Base-by-base conservation (phyloP, 1,140 invertebrate genomes). In the Nebria ingens region DNA sequence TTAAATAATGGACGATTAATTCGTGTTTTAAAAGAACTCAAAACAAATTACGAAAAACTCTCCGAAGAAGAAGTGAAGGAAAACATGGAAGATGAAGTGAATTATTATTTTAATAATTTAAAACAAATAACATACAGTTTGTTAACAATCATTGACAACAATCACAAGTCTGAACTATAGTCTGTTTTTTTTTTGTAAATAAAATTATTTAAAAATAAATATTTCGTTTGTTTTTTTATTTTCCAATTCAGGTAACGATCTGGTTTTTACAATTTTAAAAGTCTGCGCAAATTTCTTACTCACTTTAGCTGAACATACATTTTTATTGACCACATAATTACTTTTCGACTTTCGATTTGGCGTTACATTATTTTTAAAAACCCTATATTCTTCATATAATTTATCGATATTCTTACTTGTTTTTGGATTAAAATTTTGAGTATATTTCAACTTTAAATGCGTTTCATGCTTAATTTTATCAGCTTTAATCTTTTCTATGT, bases 1-100 rank as follows among this genome's bases (percentile, higher is more conserved):
- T 63, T 60, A 52, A 56, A 60, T 15, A 61, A 55, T 42, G 56
- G 61, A 21, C 25, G 62, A 21, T 52, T 65, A 13, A 17, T 45
- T 12, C 56, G 29, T 22, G 34, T 64, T 49, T 2, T 66, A 62
- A 49, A 21, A 52, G 19, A 53, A 55, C 17, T 58, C 60, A 40
- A 51, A 20, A 23, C 21, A 51, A 21, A 49, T 45, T 42, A 42
- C 2, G 9, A 2, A 22, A 11, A 38, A 57, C 20, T 38, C 9
- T 42, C 20, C 17, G n/a, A n/a, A n/a, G n/a, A n/a, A n/a, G n/a
- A n/a, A n/a, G 23, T 57, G 9, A 49, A 52, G n/a, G 34, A 57
- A 40, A 42, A 51, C 15, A 53, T 57, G 6, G 53, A 57, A 12
- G 50, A 11, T 25, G 51, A 19, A 2, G 54, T 58, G 42, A 52